phyloP scores from a whole-genome alignment of 2,113 vertebrate species.

The Myiozetetes cayanensis region DNA sequence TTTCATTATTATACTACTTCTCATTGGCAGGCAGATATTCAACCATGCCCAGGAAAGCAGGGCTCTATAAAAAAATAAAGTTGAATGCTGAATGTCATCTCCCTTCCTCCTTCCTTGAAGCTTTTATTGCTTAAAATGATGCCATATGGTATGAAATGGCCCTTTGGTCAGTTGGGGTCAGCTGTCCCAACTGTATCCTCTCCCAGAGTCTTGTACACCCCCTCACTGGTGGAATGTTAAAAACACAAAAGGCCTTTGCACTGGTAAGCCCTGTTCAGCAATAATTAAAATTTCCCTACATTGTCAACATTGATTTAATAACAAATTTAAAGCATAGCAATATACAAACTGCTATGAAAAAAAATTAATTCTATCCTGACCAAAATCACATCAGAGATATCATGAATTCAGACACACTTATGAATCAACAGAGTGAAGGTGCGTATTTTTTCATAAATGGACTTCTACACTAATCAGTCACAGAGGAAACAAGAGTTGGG shows the following conservation, averaged over 20 bases:
- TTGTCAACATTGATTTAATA: not conserved
- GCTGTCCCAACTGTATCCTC: not conserved
- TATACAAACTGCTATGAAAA: not conserved
- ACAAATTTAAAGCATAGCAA: not conserved
- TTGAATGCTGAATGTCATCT: not conserved
- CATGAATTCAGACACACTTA: not conserved
- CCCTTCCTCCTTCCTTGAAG: not conserved
- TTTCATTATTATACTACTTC: not conserved
- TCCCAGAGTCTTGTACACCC: rapidly evolving
- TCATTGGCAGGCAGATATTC: not conserved
- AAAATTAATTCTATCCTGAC: not conserved
- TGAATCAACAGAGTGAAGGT: not conserved
- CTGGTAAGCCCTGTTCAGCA: not conserved
- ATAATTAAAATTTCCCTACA: not conserved
- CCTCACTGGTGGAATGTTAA: rapidly evolving
- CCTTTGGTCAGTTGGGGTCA: not conserved
- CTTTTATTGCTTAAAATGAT: not conserved
- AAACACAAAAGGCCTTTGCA: not conserved
- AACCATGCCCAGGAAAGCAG: not conserved
- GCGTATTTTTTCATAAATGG: not conserved
- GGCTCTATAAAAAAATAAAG: not conserved
- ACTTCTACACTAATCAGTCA: rapidly evolving
- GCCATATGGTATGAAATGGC: not conserved
- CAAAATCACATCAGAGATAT: not conserved
- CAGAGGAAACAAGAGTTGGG: not conserved